Base-by-base conservation (phyloP, 2,888 invertebrate species). In the Iselma pallidipennis region DNA sequence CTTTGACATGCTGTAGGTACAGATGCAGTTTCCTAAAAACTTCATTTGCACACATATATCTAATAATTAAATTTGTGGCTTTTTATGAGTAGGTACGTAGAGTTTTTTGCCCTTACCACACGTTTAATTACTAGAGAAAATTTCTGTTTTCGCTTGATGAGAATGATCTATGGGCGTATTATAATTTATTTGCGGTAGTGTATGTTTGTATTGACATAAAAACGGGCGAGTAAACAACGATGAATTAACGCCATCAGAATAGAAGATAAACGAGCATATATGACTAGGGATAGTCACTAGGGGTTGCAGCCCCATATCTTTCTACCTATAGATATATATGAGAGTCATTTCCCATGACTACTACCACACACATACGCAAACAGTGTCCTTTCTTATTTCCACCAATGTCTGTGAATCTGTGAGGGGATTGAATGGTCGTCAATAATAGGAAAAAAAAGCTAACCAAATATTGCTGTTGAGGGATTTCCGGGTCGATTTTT, bases 401-500 rank as follows among this genome's bases (percentile, higher is more conserved):
- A 45, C 45, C 45, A 21, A 1, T 37, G 21, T 37, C 5, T 7
- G 7, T 14, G 33, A 14, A 16, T 37, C 5, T 7, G 7, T 14
- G 33, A 14, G 37, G 25, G 37, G 59, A 53, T 60, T 55, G 55
- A 54, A 59, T 62, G 61, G 55, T 58, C 61, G 56, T 55, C 59
- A 49, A 21, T 60, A 33, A n/a, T n/a, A n/a, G n/a, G 16, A 49
- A 33, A 62, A 28, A 2, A 12, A 23, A 19, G 19, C 49, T 51
- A 59, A 55, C 56, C 55, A 59, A 59, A 70, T 71, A 75, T 72
- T 68, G 69, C 67, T 67, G 71, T 65, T 63, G 66, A 66, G 74
- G 71, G 74, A 73, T 70, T 71, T 65, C 68, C 63, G 50, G 63
- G 62, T 67, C 70, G 70, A 69, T 71, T 74, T 74, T n/a, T n/a